Evolutionary conservation across 1,140 invertebrate genomes (phyloP), one percentile per base, ranked within the genome.

Genomic region (Sycophaga agraensis): DNA sequence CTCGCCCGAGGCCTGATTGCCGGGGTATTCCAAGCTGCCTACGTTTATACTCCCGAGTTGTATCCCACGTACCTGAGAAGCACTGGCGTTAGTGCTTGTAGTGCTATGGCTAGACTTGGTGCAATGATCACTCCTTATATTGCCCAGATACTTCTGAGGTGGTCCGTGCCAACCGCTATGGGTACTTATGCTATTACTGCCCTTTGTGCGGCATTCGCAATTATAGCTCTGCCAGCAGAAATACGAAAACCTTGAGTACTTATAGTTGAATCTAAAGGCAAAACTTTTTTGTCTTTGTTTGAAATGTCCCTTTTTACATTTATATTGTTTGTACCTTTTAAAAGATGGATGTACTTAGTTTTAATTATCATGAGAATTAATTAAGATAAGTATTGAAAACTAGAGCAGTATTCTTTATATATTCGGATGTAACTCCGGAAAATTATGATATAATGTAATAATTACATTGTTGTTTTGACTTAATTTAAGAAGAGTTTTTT

Each of bases 31-130:
- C 94, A 96, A 85, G 93, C 93, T 14, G 92, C 93, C 0, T 97
- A 98, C 73, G 93, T 97, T 14, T 97, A 98, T 70, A 97, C 95
- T 14, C 93, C 94, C 21, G 94, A 97, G 85, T 91, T 96, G 56
- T 97, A 97, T 77, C 94, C 95, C 0, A 96, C 93, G 4, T 91
- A 91, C 42, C 84, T 96, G 63, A 77, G 94, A 64, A 90, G 92
- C 28, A 88, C 94, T 35, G 94, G 94, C 1, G 87, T 97, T 0
- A 94, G 93, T 4, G 88, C 91, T 2, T 95, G 93, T 75, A 93
- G 91, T 71, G 91, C 90, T 2, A 93, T 97, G 84, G 93, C 94
- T 3, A 80, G 95, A 58, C 83, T 97, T 24, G 95, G 95, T 35
- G 94, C 94, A 17, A 96, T 96, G 87, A 77, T 94, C 2, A 96